Evolutionary conservation across 2,888 invertebrate species (phyloP).

Genomic region (Luperina nickerlii): DNA sequence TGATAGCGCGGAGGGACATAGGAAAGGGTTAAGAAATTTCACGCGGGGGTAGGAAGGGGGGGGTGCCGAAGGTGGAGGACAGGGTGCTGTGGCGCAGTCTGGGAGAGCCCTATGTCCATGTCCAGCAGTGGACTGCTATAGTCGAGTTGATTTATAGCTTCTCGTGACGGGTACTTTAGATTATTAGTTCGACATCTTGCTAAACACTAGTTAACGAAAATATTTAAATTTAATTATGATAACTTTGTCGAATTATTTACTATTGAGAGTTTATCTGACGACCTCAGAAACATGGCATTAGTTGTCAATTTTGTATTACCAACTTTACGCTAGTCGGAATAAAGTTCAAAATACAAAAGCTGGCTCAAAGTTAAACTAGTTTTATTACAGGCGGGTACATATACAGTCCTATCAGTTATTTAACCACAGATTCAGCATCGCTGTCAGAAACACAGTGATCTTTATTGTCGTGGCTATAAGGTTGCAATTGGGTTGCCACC

Average conservation of each 20-base stretch:
- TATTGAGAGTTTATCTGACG: background rate
- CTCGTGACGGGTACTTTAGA: too few relatives aligned
- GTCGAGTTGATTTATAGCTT: too few relatives aligned
- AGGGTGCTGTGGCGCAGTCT: too few relatives aligned
- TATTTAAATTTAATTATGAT: background rate
- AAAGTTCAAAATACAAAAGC: constrained; percentile 5
- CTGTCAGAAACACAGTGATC: background rate
- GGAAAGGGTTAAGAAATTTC: too few relatives aligned
- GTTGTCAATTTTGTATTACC: background rate
- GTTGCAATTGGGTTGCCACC: too few relatives aligned
- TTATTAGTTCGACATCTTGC: too few relatives aligned
- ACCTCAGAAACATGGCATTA: background rate
- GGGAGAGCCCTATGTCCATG: too few relatives aligned
- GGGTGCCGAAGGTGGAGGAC: too few relatives aligned
- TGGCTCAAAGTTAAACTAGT: background rate
- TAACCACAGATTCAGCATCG: background rate
- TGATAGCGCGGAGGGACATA: too few relatives aligned
- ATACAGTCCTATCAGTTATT: background rate
- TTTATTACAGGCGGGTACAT: background rate
- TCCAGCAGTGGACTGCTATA: too few relatives aligned
- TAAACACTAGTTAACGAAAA: background rate
- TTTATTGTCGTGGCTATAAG: background rate
- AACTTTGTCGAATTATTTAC: background rate
- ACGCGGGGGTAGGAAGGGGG: too few relatives aligned
- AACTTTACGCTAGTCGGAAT: background rate